Conservation (phyloP, 2,797 vertebrate genomes). For the Myripristis jacobus region DNA sequence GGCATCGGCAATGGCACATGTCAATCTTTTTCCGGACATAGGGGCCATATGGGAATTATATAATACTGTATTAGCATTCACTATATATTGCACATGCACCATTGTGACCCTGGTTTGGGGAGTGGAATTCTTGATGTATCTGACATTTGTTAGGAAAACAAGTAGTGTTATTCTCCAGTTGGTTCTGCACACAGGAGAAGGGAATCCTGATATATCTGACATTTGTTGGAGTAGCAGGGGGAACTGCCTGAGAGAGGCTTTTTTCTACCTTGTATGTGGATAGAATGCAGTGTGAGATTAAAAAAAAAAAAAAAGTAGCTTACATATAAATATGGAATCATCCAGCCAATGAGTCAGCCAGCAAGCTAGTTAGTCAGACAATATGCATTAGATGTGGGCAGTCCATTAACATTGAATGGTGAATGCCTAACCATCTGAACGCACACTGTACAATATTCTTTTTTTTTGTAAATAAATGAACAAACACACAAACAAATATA, state of each 20-base stretch:
- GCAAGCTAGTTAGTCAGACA: constrained; percentile 19
- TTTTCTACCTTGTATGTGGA: constrained; percentile 8
- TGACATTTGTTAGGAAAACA: constrained; percentile 60
- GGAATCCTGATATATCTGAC: constrained; percentile 48
- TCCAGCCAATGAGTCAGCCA: constrained; percentile 30
- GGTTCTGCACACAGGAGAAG: constrained; percentile 14
- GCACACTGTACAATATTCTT: no score
- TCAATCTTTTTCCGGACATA: constrained; percentile 23
- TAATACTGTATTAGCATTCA: constrained; percentile 45
- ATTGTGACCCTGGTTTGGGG: constrained; percentile 24
- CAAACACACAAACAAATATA: no score
- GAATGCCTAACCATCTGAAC: no score
- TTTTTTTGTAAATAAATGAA: no score
- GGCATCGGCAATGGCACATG: constrained; percentile 31
- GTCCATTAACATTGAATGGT: not conserved
- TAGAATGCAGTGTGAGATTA: constrained; percentile 24
- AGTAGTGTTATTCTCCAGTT: constrained; percentile 37
- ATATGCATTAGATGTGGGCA: not conserved
- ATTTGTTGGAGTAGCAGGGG: constrained; percentile 50
- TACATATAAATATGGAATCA: constrained; percentile 31
- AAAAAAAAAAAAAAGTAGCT: constrained; percentile 10
- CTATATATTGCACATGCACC: constrained; percentile 17
- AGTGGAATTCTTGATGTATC: constrained; percentile 42
- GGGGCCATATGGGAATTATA: constrained; percentile 31
- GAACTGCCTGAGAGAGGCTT: constrained; percentile 5